Conservation (phyloP, 2,888 invertebrate species). For the Creontiades dilutus region DNA sequence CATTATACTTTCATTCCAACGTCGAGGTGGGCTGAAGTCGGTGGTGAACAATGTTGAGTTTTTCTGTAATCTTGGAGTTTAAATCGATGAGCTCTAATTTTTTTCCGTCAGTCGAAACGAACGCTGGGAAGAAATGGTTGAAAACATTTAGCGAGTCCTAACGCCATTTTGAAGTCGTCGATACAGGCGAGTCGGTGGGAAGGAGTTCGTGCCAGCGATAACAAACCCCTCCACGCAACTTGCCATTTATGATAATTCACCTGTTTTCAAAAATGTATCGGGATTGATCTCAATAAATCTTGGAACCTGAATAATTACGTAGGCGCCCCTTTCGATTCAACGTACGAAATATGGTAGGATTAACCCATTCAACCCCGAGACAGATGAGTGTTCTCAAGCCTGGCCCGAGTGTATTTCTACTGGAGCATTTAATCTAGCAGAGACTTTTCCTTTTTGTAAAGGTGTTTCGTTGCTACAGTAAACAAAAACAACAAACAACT, state of each 20-base stretch:
- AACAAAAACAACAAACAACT: too few relatives aligned
- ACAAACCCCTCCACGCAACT: constrained; percentile 13
- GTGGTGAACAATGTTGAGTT: too few relatives aligned
- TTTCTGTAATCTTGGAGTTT: too few relatives aligned
- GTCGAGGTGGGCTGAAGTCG: background rate
- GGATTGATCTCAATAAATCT: background rate
- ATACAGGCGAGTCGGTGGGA: background rate
- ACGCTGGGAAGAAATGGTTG: background rate
- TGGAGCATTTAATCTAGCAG: too few relatives aligned
- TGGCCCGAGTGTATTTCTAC: too few relatives aligned
- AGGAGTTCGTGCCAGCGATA: constrained; percentile 1
- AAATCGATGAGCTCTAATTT: too few relatives aligned
- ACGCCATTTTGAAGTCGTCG: background rate
- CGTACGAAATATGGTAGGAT: too few relatives aligned
- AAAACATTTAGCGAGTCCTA: background rate
- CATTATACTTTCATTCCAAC: background rate
- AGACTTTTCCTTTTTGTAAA: too few relatives aligned
- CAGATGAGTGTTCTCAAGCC: too few relatives aligned
- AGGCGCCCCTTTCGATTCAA: background rate
- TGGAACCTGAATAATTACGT: background rate
- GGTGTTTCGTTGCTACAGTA: too few relatives aligned
- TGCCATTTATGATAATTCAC: constrained; percentile 13
- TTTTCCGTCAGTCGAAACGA: background rate
- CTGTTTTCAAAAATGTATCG: constrained; percentile 5
- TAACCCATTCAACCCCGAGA: too few relatives aligned